These are phyloP conservation scores for Zeuzera pyrina DNA, from an alignment of 2,888 invertebrate species.

Conservation along the genomic window DNA sequence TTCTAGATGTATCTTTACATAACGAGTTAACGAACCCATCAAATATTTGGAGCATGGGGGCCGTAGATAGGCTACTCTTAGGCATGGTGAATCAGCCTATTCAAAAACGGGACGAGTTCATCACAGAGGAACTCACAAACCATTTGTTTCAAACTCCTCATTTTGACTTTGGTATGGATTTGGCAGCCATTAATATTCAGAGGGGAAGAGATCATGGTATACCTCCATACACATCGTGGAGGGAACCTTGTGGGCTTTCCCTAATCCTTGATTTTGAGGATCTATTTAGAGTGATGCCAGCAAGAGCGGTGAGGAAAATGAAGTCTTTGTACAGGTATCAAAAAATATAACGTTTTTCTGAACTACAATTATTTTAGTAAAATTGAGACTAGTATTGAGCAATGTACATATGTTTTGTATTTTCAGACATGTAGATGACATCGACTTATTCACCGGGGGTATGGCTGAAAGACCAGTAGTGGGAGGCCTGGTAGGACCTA, in stretches of 20 bases:
- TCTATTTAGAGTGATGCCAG: constrained; percentile 77
- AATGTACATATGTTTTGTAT: background rate
- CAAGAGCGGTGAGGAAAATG: constrained; percentile 75
- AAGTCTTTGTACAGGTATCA: constrained; percentile 73
- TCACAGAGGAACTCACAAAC: constrained; percentile 85
- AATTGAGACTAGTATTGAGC: background rate
- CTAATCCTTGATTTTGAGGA: constrained; percentile 79
- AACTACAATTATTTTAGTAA: too few relatives aligned
- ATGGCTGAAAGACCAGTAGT: constrained; percentile 86
- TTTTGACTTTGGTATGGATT: constrained; percentile 85
- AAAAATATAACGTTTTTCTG: too few relatives aligned
- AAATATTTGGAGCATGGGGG: constrained; percentile 84
- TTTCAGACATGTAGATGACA: constrained; percentile 80
- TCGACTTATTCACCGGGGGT: constrained; percentile 88
- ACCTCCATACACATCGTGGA: constrained; percentile 84
- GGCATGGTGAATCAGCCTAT: constrained; percentile 85
- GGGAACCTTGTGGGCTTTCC: constrained; percentile 83
- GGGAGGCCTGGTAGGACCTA: constrained; percentile 88
- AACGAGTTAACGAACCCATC: constrained; percentile 80
- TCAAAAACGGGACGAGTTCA: constrained; percentile 86
- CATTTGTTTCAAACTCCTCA: constrained; percentile 84
- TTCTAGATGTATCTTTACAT: constrained; percentile 84
- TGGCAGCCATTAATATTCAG: constrained; percentile 91
- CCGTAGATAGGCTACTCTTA: constrained; percentile 83
- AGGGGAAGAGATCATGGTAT: constrained; percentile 89